These are phyloP conservation scores for Aplysia californica DNA, from an alignment of 1,140 invertebrate genomes.

Conservation along the genomic window DNA sequence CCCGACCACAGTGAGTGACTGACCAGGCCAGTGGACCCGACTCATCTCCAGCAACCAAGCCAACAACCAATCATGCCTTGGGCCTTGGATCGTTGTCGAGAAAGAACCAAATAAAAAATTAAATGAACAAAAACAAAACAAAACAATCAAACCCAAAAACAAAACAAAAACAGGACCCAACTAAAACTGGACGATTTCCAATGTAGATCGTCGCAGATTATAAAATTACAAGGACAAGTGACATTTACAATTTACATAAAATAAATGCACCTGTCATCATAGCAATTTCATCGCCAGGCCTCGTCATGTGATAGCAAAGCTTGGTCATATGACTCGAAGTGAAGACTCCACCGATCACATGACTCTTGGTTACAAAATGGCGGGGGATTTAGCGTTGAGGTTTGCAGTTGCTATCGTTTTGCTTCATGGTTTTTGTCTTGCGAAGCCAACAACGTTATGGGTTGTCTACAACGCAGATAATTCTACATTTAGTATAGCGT, in stretches of 20 bases:
- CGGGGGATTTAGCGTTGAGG: neutral
- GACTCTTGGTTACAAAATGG: neutral
- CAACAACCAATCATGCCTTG: too few species aligned
- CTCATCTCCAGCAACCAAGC: too few species aligned
- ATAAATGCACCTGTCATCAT: neutral
- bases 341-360: neutral
- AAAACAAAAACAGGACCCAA: neutral
- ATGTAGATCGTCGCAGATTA: neutral
- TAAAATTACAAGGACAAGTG: neutral
- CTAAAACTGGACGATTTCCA: neutral
- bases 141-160: too few species aligned
- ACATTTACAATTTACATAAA: neutral
- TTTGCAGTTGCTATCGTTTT: neutral
- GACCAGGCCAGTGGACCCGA: too few species aligned
- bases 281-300: neutral
- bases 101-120: too few species aligned
- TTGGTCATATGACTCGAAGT: neutral
- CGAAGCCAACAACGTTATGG: slow-evolving; percentile 1
- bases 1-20: too few species aligned
- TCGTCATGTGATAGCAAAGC: neutral
- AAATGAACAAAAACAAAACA: too few species aligned
- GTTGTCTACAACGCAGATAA: slow-evolving; percentile 5
- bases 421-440: neutral
- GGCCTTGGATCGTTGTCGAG: too few species aligned
- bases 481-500: neutral